Percentiles rank a stretch among this genome's conserved stretches.
Evolutionary conservation across 2,888 invertebrate genomes (phyloP).

Genomic region (Epirrita christyi): DNA sequence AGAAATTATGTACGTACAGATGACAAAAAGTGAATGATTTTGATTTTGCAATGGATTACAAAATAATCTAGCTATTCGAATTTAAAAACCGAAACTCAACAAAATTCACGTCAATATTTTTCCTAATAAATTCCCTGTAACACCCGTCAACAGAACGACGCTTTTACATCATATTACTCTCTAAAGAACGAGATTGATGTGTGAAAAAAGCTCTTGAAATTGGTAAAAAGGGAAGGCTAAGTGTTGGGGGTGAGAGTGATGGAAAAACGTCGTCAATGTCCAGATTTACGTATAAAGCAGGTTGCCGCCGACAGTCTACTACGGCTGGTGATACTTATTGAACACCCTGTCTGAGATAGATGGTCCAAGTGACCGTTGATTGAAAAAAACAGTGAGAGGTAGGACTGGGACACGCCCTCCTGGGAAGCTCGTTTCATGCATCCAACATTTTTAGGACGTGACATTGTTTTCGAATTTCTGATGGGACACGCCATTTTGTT

Average conservation of each 20-base stretch:
- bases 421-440: too few relatives aligned
- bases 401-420: too few relatives aligned
- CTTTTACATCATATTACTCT: conserved; percentile 73
- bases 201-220: conserved; percentile 80
- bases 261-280: conserved; percentile 68
- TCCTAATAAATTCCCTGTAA: conserved; percentile 48
- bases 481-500: too few relatives aligned
- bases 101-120: conserved; percentile 44
- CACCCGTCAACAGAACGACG: conserved; percentile 57
- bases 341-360: not conserved
- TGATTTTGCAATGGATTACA: not conserved
- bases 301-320: not conserved
- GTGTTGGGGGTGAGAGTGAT: conserved; percentile 78
- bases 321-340: too few relatives aligned
- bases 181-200: conserved; percentile 80
- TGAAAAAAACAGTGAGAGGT: too few relatives aligned
- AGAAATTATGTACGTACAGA: not conserved
- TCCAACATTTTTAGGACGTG: too few relatives aligned
- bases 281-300: conserved; percentile 4
- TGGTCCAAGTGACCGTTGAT: too few relatives aligned
- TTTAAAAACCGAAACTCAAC: conserved; percentile 23
- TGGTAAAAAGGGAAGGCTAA: conserved; percentile 83
- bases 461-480: too few relatives aligned
- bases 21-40: not conserved
- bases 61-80: not conserved